Evolutionary conservation across 2,888 invertebrate genomes (phyloP), one percentile per base, ranked within the genome.

Genomic region (Nomada lathburiana): DNA sequence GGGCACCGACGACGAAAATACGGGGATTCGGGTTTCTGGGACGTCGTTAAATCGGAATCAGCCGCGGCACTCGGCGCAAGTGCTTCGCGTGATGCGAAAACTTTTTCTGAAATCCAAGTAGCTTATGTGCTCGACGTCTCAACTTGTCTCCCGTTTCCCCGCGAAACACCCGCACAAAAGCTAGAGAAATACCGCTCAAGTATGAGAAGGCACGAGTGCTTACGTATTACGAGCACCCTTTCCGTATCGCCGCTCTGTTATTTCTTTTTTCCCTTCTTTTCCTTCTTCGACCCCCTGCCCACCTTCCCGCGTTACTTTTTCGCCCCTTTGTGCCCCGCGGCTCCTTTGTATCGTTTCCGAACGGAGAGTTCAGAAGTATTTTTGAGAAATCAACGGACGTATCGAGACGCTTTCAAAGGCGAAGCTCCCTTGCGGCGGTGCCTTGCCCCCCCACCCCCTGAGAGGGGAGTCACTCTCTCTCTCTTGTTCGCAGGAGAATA

Each of bases 91-190:
- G 77, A 83, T 77, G 62, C 65, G 69, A 74, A 77, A 83, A 76
- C 65, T 70, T 77, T 81, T 73, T 73, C 57, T 75, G 10, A 76
- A 84, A 83, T 83, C 77, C 86, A 76, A 85, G 82, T 82, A 80
- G 86, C 82, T 86, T 86, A 86, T 79, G 84, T 75, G 76, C 72
- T 68, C 80, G 59, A 71, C 73, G 67, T 87, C 76, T 80, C 71
- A 59, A 76, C 76, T 76, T 71, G 80, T 80, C 84, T 69, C n/a
- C 59, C 36, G 55, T 72, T 62, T 44, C 64, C 67, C 71, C 23
- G 62, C 65, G 68, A 36, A 82, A 71, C 47, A 71, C 36, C 62
- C 47, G 53, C 23, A 18, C 67, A 64, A 52, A 59, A 55, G 64
- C 57, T 26, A 23, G 20, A 55, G 68, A 68, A 81, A 71, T 81